phyloP scores from a whole-genome alignment of 1,140 invertebrate genomes.

The Dreissena polymorpha region DNA sequence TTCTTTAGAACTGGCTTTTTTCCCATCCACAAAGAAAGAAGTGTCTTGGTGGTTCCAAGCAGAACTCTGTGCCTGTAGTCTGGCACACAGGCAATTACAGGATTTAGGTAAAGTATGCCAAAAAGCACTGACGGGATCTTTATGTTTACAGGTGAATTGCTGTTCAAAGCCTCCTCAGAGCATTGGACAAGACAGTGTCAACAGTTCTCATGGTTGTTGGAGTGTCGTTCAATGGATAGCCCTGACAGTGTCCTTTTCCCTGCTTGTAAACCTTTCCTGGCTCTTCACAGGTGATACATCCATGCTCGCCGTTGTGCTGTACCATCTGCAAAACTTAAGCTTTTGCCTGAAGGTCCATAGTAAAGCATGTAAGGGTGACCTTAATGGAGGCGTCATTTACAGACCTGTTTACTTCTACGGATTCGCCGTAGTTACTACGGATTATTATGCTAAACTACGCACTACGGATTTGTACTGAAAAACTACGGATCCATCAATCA shows the following conservation, averaged over 20 bases:
- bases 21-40: slow-evolving; percentile 44
- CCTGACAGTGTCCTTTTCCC: slow-evolving; percentile 16
- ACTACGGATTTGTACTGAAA: too few species aligned
- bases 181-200: neutral
- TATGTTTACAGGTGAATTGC: neutral
- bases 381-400: neutral
- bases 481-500: too few species aligned
- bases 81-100: neutral
- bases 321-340: slow-evolving; percentile 25
- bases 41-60: slow-evolving; percentile 40
- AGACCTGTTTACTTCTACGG: too few species aligned
- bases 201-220: neutral
- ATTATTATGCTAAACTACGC: too few species aligned
- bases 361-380: neutral
- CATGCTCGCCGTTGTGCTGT: too few species aligned
- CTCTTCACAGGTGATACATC: too few species aligned
- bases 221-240: neutral
- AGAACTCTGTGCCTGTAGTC: slow-evolving; percentile 57
- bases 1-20: too few species aligned
- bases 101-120: slow-evolving; percentile 16
- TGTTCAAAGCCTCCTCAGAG: neutral
- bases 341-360: slow-evolving; percentile 14
- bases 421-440: too few species aligned
- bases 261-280: neutral
- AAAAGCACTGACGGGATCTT: neutral